phyloP scores from a whole-genome alignment of 2,113 vertebrate genomes.

The Panurus biarmicus region DNA sequence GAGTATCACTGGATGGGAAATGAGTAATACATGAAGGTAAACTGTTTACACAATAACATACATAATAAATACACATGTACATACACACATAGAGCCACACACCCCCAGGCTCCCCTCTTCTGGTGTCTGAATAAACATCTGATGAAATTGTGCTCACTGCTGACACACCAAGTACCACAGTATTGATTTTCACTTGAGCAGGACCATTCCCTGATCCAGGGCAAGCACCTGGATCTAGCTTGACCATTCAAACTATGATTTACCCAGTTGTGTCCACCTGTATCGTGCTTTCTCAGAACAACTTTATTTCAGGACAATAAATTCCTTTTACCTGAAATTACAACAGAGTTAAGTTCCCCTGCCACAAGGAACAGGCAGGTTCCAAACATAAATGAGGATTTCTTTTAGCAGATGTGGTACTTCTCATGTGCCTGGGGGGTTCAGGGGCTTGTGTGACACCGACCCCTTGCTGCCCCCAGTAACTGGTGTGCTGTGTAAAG shows the following conservation, averaged over 20 bases:
- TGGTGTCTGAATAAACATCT: neutral
- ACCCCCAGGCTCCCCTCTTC: too few species aligned
- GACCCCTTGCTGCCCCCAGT: accelerated
- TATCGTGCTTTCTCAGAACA: neutral
- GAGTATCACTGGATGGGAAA: neutral
- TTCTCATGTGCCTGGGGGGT: too few species aligned
- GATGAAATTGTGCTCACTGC: neutral
- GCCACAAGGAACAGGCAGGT: neutral
- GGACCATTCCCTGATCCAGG: neutral
- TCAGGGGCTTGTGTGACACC: neutral
- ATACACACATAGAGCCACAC: neutral
- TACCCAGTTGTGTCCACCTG: neutral
- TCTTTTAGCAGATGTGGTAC: neutral
- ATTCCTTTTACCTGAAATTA: neutral
- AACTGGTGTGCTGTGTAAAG: neutral
- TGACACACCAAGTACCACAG: neutral
- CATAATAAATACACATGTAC: neutral
- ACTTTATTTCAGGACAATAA: neutral
- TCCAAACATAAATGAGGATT: neutral
- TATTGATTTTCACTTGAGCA: too few species aligned
- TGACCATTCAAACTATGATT: neutral
- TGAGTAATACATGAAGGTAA: neutral
- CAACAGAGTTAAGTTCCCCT: neutral
- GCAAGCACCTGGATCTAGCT: neutral
- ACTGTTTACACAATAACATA: neutral